Base-by-base conservation (phyloP, 1,140 invertebrate genomes). In the Drepana arcuata region DNA sequence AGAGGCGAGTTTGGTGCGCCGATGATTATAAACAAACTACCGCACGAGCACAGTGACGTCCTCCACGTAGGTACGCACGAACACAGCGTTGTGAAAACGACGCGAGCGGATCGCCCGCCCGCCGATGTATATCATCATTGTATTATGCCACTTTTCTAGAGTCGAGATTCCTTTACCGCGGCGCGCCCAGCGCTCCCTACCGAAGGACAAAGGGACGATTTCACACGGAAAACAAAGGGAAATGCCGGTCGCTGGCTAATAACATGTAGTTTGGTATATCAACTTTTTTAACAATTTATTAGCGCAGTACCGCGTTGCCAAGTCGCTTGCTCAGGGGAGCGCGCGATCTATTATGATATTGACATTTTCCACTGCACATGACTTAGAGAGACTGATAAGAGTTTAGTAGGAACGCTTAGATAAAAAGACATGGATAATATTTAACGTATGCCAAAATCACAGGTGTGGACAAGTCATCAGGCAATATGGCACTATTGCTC, bases 91-190 rank as follows among this genome's bases (percentile, higher is more conserved):
- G 46, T 52, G 51, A 45, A 68, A 67, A 66, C 72, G 75, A 80
- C 72, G 75, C 74, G 65, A 63, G 60, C 44, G 61, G 58, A 56
- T 61, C 61, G 59, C 48, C 53, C 47, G 67, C 38, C 62, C 56
- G 70, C 52, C 50, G 61, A 75, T 72, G 62, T 75, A 73, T 74
- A 75, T 68, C 55, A 69, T 71, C 61, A 66, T 70, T 49, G 54
- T 75, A 73, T 75, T 78, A 79, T 78, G 67, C 57, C 68, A 77
- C 63, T 77, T 79, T 79, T 78, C 74, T 82, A 82, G 66, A 82
- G 72, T 71, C 67, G 69, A 82, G 71, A 82, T 78, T 82, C 72
- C 70, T 73, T 38, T 70, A 63, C 55, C 60, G 42, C 53, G 64
- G 63, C 69, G 71, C 74, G 62, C 72, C 71, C 65, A 72, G 63